Conservation (phyloP, 2,113 vertebrate species). For the Dicerorhinus sumatrensis region DNA sequence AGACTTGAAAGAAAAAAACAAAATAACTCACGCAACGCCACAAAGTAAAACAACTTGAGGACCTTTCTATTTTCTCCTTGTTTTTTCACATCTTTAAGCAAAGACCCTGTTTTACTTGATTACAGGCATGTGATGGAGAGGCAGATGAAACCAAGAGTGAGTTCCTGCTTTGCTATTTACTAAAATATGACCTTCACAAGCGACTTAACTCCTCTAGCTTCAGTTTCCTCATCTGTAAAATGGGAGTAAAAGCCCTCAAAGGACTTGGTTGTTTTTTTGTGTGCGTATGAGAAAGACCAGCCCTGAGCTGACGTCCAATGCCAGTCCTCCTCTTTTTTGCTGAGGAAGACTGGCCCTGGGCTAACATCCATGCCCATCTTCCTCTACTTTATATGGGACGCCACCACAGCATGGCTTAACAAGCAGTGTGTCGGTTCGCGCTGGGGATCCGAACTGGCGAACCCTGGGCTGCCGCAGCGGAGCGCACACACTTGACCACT, state of each 20-base stretch:
- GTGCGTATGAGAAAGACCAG: no score
- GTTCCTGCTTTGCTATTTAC: neutral
- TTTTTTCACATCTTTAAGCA: neutral
- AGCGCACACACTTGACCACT: no score
- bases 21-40: neutral
- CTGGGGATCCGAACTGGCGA: no score
- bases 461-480: no score
- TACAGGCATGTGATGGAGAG: neutral
- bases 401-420: no score
- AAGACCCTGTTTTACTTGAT: neutral
- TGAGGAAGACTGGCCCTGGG: no score
- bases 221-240: conserved; percentile 19
- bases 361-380: no score
- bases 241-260: neutral
- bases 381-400: no score
- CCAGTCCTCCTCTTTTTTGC: no score
- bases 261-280: no score
- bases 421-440: no score
- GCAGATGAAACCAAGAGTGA: neutral
- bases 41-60: neutral
- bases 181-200: neutral
- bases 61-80: neutral
- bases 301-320: no score
- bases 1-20: neutral
- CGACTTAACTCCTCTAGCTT: neutral